Evolutionary conservation across 2,113 vertebrate species (phyloP), one percentile per base, ranked within the genome.

Genomic region (Castor canadensis): DNA sequence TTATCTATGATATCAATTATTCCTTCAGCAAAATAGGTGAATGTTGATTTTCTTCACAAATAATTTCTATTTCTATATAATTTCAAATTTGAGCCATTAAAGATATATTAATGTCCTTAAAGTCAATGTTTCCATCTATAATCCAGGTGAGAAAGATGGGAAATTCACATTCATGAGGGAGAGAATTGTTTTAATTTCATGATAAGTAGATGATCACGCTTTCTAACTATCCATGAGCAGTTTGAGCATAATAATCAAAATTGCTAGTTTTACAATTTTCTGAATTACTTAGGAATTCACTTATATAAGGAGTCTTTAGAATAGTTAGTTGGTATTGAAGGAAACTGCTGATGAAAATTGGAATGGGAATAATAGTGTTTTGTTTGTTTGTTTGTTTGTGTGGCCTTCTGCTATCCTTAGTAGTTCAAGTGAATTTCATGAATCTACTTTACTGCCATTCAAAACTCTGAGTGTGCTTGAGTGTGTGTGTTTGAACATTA

Each of bases 401-500:
- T 71, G 19, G 24, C 13, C 8, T 96, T n/a, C 15, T 0, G 52
- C 8, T 95, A 96, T 97, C 91, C 28, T 15, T 69, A 24, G 54
- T 30, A 84, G 32, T 71, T 26, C 35, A 20, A 85, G 0, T 91
- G 49, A 95, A 32, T 75, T 90, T 95, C 43, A 87, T 80, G 1
- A 73, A 26, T 17, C 45, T 83, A 80, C 30, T 0, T 75, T 26
- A 84, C 69, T 94, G 93, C 75, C 4, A 9, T 79, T 87, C 93
- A 58, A 93, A 96, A 96, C 3, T 16, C 47, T 94, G 60, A 24
- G 10, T 0, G 0, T 92, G 45, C 81, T 66, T 84, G 11, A 5
- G 35, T 81, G 15, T 89, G 28, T 96, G 86, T 94, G 67, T 95
- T 93, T 97, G 93, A 90, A 98, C 93, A 97, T 96, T 97, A 97